Percentiles rank a stretch among this genome's conserved stretches.
phyloP scores from a whole-genome alignment of 2,113 vertebrate species.

The Anguilla japonica region DNA sequence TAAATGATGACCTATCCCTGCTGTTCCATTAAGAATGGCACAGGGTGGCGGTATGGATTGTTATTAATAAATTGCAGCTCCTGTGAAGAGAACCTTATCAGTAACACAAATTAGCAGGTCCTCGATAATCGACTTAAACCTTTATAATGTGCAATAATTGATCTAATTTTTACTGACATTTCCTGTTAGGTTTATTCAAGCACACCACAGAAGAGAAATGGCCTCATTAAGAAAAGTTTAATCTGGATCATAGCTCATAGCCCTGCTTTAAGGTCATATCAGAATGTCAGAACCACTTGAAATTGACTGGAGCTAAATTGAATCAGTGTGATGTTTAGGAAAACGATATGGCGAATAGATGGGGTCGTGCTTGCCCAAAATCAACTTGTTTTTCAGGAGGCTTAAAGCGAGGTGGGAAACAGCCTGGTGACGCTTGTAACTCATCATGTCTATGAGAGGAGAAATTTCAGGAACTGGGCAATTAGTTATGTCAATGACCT shows the following conservation, averaged over 20 bases:
- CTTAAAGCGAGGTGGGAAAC: constrained; percentile 69
- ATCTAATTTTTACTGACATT: constrained; percentile 94
- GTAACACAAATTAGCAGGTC: constrained; percentile 94
- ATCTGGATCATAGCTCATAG: constrained; percentile 98
- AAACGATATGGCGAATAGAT: constrained; percentile 89
- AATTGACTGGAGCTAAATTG: constrained; percentile 87
- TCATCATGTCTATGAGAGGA: constrained; percentile 89
- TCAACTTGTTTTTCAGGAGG: constrained; percentile 86
- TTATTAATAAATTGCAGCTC: constrained; percentile 95
- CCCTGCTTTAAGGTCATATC: constrained; percentile 92
- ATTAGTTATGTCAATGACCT: constrained; percentile 88
- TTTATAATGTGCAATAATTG: constrained; percentile 96
- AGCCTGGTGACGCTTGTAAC: constrained; percentile 83
- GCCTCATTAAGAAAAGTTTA: constrained; percentile 99
- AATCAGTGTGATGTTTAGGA: constrained; percentile 87
- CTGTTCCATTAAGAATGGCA: constrained; percentile 68
- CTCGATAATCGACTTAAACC: constrained; percentile 92
- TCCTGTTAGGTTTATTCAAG: constrained; percentile 76
- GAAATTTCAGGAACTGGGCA: constrained; percentile 81
- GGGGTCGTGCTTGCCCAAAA: constrained; percentile 77
- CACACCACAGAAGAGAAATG: constrained; percentile 88
- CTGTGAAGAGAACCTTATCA: constrained; percentile 82
- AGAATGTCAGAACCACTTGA: constrained; percentile 89
- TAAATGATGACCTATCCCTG: constrained; percentile 82
- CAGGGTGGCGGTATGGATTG: constrained; percentile 78